Conservation (phyloP, 30 jellyfish, hydroid and myxozoan genomes). For the Mastigias papua region DNA sequence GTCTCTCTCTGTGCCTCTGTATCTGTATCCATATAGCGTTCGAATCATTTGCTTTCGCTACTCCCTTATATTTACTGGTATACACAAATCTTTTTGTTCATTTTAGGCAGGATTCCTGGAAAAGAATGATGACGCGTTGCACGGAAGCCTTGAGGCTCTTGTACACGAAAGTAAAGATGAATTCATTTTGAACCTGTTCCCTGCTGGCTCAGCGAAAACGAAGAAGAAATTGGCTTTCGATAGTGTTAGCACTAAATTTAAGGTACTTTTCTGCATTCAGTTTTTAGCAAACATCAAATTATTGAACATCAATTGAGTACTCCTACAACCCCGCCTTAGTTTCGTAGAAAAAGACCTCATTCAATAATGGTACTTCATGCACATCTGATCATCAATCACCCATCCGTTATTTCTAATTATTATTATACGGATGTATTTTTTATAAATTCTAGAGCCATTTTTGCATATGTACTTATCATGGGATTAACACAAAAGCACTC, state of each 20-base stretch:
- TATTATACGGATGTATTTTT: no score
- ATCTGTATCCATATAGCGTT: not conserved
- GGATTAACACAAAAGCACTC: no score
- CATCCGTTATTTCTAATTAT: no score
- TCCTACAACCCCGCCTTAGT: no score
- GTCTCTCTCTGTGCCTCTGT: not conserved
- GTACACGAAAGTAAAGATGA: conserved; percentile 91
- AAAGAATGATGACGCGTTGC: conserved; percentile 95
- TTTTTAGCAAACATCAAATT: no score
- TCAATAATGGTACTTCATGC: no score
- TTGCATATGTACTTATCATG: no score
- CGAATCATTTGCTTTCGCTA: not conserved
- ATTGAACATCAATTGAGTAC: no score
- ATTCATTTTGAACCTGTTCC: conserved; percentile 77
- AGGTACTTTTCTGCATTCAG: no score
- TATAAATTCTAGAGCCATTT: no score
- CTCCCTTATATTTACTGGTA: not conserved
- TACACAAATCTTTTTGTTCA: not conserved
- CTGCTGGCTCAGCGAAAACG: conserved; percentile 62
- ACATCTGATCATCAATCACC: no score
- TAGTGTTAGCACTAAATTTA: conserved; percentile 96
- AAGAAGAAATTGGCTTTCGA: conserved; percentile 84
- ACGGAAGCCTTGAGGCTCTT: conserved; percentile 92
- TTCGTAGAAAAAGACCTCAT: no score
- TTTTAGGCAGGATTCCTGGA: conserved; percentile 92